Percentiles rank a stretch among this genome's conserved stretches.
Conservation (phyloP, 2,113 vertebrate genomes). For the Petaurus breviceps region DNA sequence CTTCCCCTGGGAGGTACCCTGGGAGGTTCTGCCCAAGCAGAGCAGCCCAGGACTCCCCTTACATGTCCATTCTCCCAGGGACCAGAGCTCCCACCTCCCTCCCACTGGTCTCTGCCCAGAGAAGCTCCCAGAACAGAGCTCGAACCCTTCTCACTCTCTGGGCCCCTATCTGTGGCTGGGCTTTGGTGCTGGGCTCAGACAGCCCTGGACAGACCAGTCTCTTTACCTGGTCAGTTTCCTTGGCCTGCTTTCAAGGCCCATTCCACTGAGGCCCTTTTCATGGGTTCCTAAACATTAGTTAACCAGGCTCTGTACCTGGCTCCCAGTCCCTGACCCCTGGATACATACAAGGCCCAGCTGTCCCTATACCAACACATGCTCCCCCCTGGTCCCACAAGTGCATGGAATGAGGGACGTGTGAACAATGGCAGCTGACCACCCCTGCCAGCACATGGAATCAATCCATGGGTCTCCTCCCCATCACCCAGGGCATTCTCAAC, state of each 20-base stretch:
- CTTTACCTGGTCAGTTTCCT: neutral
- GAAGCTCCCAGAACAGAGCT: neutral
- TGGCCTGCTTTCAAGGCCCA: neutral
- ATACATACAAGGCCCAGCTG: accelerated
- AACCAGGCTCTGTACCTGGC: neutral
- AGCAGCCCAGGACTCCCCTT: neutral
- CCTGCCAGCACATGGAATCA: neutral
- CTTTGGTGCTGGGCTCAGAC: neutral
- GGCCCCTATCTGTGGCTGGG: too few species aligned
- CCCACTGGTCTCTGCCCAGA: neutral
- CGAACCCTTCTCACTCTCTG: too few species aligned
- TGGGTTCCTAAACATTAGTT: neutral
- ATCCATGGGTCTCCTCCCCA: neutral
- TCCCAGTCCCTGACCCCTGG: neutral
- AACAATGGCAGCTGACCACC: too few species aligned
- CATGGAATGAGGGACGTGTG: neutral
- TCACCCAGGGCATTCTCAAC: neutral
- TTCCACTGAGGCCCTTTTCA: neutral
- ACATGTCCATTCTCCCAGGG: neutral
- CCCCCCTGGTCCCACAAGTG: neutral
- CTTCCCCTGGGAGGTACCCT: too few species aligned
- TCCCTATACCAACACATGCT: neutral
- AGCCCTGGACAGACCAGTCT: neutral
- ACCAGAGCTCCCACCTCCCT: neutral
- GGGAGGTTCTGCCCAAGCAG: neutral